phyloP scores from a whole-genome alignment of 2,113 vertebrate species.

The Corynorhinus townsendii region DNA sequence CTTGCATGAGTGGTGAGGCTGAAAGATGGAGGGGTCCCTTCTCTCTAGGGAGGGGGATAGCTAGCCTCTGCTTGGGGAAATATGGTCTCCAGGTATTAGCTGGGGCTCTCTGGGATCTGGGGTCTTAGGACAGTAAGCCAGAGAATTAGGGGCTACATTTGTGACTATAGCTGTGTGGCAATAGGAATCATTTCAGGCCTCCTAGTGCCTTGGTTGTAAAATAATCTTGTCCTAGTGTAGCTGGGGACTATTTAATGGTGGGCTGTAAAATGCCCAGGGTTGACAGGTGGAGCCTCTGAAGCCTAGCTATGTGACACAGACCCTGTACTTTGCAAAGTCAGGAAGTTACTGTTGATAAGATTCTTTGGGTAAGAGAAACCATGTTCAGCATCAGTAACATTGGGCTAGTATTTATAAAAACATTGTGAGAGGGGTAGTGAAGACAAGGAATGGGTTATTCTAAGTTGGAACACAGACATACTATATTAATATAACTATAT shows the following conservation, averaged over 20 bases:
- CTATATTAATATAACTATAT: background rate
- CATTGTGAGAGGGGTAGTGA: background rate
- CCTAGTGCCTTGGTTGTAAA: background rate
- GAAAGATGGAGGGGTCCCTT: background rate
- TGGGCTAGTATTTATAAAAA: background rate
- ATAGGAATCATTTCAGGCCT: background rate
- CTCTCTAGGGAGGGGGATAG: background rate
- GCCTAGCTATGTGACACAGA: background rate
- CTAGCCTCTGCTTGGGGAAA: background rate
- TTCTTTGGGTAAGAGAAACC: background rate
- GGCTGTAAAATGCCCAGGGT: background rate
- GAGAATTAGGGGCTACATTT: background rate
- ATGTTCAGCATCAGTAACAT: background rate
- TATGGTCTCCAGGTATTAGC: background rate
- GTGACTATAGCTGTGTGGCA: background rate
- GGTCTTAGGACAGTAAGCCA: background rate
- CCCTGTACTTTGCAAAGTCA: background rate
- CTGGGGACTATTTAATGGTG: background rate
- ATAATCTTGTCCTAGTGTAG: background rate
- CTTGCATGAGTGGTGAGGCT: slow-evolving; percentile 86
- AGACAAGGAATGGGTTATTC: background rate
- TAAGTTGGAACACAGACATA: background rate
- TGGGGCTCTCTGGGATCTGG: background rate
- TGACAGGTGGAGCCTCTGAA: background rate
- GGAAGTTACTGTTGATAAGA: background rate